Conservation (phyloP, 2,797 vertebrate species). For the Falco naumanni region DNA sequence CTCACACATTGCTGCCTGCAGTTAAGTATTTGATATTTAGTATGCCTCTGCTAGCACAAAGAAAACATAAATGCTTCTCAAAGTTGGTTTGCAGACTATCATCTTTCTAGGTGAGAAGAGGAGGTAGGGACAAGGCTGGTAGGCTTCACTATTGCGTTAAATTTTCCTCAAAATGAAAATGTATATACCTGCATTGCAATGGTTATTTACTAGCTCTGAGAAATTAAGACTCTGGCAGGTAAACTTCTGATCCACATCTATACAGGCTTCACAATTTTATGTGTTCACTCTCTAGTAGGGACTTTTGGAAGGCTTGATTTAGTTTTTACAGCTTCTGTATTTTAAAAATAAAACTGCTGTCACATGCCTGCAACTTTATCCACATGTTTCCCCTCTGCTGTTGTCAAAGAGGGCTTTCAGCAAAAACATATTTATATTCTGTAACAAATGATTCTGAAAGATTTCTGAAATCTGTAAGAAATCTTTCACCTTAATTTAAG, state of each 20-base stretch:
- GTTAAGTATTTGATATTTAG: background rate
- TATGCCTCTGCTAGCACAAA: background rate
- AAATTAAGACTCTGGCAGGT: background rate
- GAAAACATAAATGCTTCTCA: background rate
- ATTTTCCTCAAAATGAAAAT: background rate
- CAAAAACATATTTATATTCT: background rate
- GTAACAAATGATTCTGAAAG: background rate
- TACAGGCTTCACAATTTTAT: background rate
- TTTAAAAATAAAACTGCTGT: background rate
- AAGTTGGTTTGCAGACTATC: background rate
- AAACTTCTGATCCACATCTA: background rate
- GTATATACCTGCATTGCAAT: background rate
- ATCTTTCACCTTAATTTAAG: background rate
- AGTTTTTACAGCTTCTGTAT: background rate
- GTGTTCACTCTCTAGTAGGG: background rate
- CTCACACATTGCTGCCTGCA: background rate
- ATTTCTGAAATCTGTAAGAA: background rate
- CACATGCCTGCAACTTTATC: background rate
- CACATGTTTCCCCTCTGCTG: background rate
- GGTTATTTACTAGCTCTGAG: background rate
- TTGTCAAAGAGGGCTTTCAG: background rate
- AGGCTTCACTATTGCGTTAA: background rate
- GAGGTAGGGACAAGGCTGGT: background rate
- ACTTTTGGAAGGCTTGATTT: background rate
- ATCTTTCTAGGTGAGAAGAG: background rate